These are phyloP conservation scores for Norana najaformis DNA, from an alignment of 2,888 invertebrate species.

Conservation along the genomic window DNA sequence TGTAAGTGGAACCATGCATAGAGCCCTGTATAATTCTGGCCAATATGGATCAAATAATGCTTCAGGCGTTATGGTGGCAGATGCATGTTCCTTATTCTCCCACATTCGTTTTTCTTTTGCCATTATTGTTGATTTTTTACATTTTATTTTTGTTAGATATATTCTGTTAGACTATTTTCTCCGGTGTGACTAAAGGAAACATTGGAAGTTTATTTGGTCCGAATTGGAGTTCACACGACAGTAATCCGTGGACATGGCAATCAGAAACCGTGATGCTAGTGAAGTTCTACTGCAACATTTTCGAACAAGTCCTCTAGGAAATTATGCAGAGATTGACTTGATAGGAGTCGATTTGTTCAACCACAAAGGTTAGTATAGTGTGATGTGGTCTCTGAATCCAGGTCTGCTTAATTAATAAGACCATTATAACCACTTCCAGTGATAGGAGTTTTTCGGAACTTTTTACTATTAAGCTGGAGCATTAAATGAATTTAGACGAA, in stretches of 20 bases:
- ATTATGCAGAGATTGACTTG: not conserved
- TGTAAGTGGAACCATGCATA: no score
- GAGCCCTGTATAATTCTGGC: no score
- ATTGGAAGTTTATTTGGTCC: not conserved
- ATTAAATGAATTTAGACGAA: no score
- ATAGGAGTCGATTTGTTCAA: not conserved
- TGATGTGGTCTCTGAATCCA: not conserved
- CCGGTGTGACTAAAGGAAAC: not conserved
- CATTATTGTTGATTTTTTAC: no score
- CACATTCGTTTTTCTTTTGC: no score
- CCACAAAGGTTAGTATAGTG: not conserved
- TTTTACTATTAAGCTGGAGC: not conserved
- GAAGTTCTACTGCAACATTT: not conserved
- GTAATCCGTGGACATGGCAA: not conserved
- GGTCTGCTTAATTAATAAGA: not conserved
- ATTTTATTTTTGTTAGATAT: no score
- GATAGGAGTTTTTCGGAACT: not conserved
- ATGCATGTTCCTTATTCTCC: no score
- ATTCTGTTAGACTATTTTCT: no score
- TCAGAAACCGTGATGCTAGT: not conserved
- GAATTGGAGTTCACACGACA: not conserved
- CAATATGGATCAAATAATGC: no score
- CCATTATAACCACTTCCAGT: not conserved
- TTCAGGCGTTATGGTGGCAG: no score
- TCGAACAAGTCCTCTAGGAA: not conserved